phyloP scores from a whole-genome alignment of 2,888 invertebrate genomes.

The Eilema depressum region DNA sequence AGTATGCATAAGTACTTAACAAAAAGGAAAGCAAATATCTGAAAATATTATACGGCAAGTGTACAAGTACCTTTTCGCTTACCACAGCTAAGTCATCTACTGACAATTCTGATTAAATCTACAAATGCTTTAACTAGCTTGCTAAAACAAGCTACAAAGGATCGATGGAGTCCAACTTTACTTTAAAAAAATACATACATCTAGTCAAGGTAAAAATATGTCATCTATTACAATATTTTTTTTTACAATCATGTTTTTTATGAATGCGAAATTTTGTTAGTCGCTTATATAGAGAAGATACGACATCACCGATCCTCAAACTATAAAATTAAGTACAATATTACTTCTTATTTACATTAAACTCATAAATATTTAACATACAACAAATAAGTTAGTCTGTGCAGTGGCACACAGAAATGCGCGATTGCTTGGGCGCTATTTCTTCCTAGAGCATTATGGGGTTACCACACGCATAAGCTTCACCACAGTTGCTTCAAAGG shows the following conservation, averaged over 20 bases:
- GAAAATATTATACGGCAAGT: conserved; percentile 30
- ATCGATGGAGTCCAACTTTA: conserved; percentile 55
- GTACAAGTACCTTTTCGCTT: conserved; percentile 36
- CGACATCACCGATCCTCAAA: conserved; percentile 66
- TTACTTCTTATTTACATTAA: conserved; percentile 81
- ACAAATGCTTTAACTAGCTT: conserved; percentile 86
- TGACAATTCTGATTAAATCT: conserved; percentile 75
- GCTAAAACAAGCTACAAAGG: conserved; percentile 80
- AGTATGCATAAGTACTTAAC: conserved; percentile 25
- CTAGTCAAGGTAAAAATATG: conserved; percentile 31
- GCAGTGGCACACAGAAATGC: conserved; percentile 62
- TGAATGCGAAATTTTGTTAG: conserved; percentile 17
- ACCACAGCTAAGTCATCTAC: conserved; percentile 68
- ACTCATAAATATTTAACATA: conserved; percentile 74
- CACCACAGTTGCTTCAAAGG: too few relatives aligned
- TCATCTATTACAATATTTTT: conserved; percentile 11
- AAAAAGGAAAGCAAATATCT: conserved; percentile 7
- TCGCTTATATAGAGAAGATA: conserved; percentile 19
- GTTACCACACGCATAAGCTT: background rate
- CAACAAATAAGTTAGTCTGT: conserved; percentile 77
- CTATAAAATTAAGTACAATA: conserved; percentile 81
- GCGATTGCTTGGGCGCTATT: conserved; percentile 18
- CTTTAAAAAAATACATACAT: conserved; percentile 45
- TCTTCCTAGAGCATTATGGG: background rate
- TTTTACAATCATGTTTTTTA: conserved; percentile 11